phyloP scores from a whole-genome alignment of 2,888 invertebrate genomes.

The Epirrhoe tristata region DNA sequence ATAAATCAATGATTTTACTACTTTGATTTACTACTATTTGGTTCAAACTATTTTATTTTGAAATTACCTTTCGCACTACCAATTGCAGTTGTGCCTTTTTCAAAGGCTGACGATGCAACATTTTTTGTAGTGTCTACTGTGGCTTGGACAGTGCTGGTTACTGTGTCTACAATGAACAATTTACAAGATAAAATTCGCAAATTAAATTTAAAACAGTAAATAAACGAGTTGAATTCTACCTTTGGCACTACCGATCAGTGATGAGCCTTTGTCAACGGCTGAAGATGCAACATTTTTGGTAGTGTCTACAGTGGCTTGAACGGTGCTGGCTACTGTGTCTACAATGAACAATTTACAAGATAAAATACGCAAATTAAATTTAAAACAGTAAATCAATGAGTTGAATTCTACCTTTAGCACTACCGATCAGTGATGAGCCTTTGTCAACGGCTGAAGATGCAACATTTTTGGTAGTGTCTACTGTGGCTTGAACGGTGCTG shows the following conservation, averaged over 20 bases:
- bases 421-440: slow-evolving; percentile 45
- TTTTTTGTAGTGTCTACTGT: slow-evolving; percentile 51
- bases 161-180: slow-evolving; percentile 37
- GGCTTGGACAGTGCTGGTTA: slow-evolving; percentile 40
- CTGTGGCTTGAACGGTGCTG: slow-evolving; percentile 41
- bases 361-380: background rate
- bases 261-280: slow-evolving; percentile 50
- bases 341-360: slow-evolving; percentile 21
- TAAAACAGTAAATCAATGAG: background rate
- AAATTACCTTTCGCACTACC: slow-evolving; percentile 41
- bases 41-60: background rate
- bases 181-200: slow-evolving; percentile 9
- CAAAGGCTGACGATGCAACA: slow-evolving; percentile 49
- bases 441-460: slow-evolving; percentile 50
- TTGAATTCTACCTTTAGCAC: slow-evolving; percentile 22
- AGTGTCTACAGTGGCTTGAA: slow-evolving; percentile 45
- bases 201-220: background rate
- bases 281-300: slow-evolving; percentile 51
- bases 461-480: slow-evolving; percentile 51
- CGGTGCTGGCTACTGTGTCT: slow-evolving; percentile 43
- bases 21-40: background rate
- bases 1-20: slow-evolving; percentile 3
- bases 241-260: slow-evolving; percentile 39
- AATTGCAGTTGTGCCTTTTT: slow-evolving; percentile 45
- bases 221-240: background rate